phyloP scores from a whole-genome alignment of 2,888 invertebrate genomes.

The Melieria omissa region DNA sequence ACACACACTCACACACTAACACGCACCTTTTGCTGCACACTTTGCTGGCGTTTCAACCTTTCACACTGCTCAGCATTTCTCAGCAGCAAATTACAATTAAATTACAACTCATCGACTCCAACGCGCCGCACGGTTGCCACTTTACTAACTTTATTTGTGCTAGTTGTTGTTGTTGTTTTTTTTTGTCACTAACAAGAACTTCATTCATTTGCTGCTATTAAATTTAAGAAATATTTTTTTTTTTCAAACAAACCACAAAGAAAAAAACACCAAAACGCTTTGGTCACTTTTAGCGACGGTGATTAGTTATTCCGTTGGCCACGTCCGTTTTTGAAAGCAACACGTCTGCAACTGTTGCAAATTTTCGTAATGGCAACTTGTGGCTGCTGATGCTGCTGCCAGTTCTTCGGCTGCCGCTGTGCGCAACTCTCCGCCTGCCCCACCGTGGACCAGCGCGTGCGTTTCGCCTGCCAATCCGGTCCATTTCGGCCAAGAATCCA shows the following conservation, averaged over 20 bases:
- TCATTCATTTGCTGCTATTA: too few relatives aligned
- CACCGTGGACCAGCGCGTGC: too few relatives aligned
- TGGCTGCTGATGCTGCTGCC: slow-evolving; percentile 45
- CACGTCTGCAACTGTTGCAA: slow-evolving; percentile 62
- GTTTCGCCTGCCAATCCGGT: too few relatives aligned
- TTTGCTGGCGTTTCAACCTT: neutral
- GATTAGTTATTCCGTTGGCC: slow-evolving; percentile 38
- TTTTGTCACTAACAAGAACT: too few relatives aligned
- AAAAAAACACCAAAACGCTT: neutral
- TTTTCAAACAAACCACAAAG: neutral
- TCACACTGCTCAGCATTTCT: neutral
- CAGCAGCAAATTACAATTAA: too few relatives aligned
- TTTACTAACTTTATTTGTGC: neutral
- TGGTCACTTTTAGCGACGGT: too few relatives aligned
- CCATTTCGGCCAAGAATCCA: too few relatives aligned
- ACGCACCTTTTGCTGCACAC: neutral
- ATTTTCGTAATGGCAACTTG: slow-evolving; percentile 55
- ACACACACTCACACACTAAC: neutral
- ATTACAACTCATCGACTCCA: slow-evolving; percentile 51
- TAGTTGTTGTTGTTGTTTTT: too few relatives aligned
- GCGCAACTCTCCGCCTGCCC: too few relatives aligned
- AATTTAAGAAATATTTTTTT: neutral
- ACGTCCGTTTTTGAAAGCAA: slow-evolving; percentile 58
- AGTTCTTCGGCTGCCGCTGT: too few relatives aligned
- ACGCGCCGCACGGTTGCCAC: slow-evolving; percentile 11